phyloP scores from a whole-genome alignment of 2,113 vertebrate species.

The Xiphorhynchus elegans region DNA sequence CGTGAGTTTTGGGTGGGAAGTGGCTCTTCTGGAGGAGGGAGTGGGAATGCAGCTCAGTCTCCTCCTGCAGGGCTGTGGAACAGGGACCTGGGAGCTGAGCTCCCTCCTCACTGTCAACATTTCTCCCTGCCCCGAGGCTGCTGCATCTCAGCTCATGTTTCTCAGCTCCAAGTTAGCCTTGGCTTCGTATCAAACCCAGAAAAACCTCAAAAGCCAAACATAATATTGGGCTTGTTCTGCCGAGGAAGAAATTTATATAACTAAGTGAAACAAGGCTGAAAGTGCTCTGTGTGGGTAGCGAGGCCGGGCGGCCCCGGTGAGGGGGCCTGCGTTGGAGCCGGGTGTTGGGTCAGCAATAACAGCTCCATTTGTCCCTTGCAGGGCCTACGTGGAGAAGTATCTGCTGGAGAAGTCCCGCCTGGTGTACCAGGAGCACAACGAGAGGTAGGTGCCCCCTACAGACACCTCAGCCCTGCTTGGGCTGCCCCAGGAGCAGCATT shows the following conservation, averaged over 20 bases:
- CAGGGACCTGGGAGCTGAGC: not conserved
- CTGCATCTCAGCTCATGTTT: constrained; percentile 15
- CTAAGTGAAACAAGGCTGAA: constrained; percentile 50
- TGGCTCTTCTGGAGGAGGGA: not conserved
- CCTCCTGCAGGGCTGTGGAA: not conserved
- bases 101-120: not conserved
- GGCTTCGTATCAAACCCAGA: constrained; percentile 46
- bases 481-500: not conserved
- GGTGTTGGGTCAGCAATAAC: not conserved
- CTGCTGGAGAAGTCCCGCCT: constrained; percentile 96
- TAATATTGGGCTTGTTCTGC: constrained; percentile 53
- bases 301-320: not conserved
- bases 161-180: constrained; percentile 50
- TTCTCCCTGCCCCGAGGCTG: constrained; percentile 37
- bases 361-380: constrained; percentile 68
- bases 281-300: not conserved
- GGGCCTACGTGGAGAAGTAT: constrained; percentile 98
- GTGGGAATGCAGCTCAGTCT: not conserved
- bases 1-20: not conserved
- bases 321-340: not conserved
- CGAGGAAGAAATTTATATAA: constrained; percentile 60
- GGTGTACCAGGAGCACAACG: constrained; percentile 98
- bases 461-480: not conserved
- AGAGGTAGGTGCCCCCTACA: constrained; percentile 79
- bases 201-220: constrained; percentile 65